These are phyloP conservation scores for Cylindroiulus punctatus DNA, from an alignment of 2,888 invertebrate species.

Conservation along the genomic window DNA sequence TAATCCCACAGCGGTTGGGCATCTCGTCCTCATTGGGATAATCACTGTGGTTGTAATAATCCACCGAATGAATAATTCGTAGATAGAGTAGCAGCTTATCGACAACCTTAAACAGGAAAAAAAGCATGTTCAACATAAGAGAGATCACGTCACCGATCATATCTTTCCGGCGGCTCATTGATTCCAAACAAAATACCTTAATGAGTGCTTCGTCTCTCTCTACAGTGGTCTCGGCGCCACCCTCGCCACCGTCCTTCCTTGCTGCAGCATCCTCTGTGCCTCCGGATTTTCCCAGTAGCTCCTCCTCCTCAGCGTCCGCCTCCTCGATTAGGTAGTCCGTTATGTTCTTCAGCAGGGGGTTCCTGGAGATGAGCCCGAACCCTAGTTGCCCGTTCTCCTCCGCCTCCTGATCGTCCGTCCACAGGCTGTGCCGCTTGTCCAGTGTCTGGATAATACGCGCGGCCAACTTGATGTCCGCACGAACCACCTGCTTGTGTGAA, in stretches of 20 bases:
- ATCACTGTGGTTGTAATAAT: slow-evolving; percentile 98
- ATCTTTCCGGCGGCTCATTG: no score
- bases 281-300: slow-evolving; percentile 74
- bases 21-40: slow-evolving; percentile 99
- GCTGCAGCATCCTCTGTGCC: slow-evolving; percentile 70
- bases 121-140: background rate
- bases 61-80: slow-evolving; percentile 96
- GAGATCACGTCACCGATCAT: no score
- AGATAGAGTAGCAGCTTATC: slow-evolving; percentile 90
- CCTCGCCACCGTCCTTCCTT: slow-evolving; percentile 64
- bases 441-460: slow-evolving; percentile 91
- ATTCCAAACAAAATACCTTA: slow-evolving; percentile 69
- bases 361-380: slow-evolving; percentile 68
- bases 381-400: slow-evolving; percentile 58
- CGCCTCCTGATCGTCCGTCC: slow-evolving; percentile 70
- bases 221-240: slow-evolving; percentile 64
- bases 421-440: slow-evolving; percentile 84
- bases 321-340: slow-evolving; percentile 98
- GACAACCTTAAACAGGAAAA: slow-evolving; percentile 67
- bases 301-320: slow-evolving; percentile 98
- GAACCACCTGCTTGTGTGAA: slow-evolving; percentile 85
- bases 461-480: slow-evolving; percentile 91
- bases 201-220: slow-evolving; percentile 79
- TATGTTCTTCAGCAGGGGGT: slow-evolving; percentile 95
- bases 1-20: slow-evolving; percentile 98